Evolutionary conservation across 1,140 invertebrate species (phyloP).

Genomic region (Brachystomella parvula): DNA sequence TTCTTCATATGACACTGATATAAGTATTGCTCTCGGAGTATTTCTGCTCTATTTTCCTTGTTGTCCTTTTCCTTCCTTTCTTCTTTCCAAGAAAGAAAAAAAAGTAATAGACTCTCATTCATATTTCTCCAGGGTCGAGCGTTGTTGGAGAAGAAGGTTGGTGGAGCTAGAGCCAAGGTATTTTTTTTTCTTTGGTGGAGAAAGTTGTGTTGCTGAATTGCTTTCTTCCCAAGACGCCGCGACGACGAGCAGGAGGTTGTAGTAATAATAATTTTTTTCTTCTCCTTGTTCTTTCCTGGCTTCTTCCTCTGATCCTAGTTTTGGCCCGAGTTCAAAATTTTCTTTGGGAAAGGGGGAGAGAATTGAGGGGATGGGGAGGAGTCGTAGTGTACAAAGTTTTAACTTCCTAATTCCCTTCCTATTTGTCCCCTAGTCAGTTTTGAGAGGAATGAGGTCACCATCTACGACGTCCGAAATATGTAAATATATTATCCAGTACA

Average conservation of each 20-base stretch:
- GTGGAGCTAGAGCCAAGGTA: background rate
- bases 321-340: background rate
- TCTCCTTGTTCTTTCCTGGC: background rate
- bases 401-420: background rate
- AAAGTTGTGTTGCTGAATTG: background rate
- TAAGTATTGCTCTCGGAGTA: background rate
- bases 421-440: background rate
- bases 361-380: background rate
- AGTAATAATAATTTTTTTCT: background rate
- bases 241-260: background rate
- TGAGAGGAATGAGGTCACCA: constrained; percentile 75
- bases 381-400: background rate
- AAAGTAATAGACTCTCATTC: background rate
- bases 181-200: background rate
- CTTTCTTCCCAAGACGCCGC: background rate
- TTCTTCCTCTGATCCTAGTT: no score
- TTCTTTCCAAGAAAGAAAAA: background rate
- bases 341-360: no score
- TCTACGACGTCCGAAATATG: constrained; percentile 90
- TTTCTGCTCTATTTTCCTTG: background rate
- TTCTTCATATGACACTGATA: background rate
- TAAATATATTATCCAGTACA: constrained; percentile 96
- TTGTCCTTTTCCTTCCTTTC: background rate
- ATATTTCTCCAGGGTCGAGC: background rate
- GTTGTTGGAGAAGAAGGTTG: background rate